Conservation (phyloP, 2,888 invertebrate species). For the Rhagonycha lutea region DNA sequence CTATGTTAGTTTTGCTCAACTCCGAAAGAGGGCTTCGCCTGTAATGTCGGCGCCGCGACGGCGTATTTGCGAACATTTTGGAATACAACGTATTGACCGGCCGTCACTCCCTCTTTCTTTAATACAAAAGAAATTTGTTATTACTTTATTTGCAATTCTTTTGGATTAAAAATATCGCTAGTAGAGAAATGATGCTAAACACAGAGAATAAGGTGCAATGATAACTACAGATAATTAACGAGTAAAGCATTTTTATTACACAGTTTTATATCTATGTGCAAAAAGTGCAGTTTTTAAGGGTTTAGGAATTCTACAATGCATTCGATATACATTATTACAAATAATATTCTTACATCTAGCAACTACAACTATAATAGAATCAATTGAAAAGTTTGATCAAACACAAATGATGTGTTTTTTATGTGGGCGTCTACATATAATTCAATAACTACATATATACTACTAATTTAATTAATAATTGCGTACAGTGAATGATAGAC, state of each 20-base stretch:
- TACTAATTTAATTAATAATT: conserved; percentile 22
- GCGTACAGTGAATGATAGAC: conserved; percentile 26
- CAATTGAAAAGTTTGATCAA: conserved; percentile 9
- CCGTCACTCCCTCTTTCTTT: conserved; percentile 38
- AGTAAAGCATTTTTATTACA: conserved; percentile 25
- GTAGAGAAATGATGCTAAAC: conserved; percentile 11
- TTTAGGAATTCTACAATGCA: conserved; percentile 24
- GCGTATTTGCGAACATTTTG: conserved; percentile 31
- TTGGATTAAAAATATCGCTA: background rate
- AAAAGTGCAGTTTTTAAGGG: conserved; percentile 26
- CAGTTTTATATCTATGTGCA: conserved; percentile 24
- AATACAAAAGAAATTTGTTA: background rate
- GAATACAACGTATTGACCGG: conserved; percentile 34
- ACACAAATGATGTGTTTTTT: conserved; percentile 18
- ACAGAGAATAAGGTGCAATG: conserved; percentile 21
- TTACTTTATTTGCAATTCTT: background rate
- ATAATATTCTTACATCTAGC: conserved; percentile 29
- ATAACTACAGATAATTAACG: conserved; percentile 24
- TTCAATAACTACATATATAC: conserved; percentile 18
- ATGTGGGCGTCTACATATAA: conserved; percentile 29
- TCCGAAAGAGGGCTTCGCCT: conserved; percentile 19
- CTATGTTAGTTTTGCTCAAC: conserved; percentile 12
- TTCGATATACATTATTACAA: conserved; percentile 29
- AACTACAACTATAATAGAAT: conserved; percentile 18
- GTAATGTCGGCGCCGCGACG: conserved; percentile 33